Conservation (phyloP, 2,888 invertebrate genomes). For the Bellardia pandia region DNA sequence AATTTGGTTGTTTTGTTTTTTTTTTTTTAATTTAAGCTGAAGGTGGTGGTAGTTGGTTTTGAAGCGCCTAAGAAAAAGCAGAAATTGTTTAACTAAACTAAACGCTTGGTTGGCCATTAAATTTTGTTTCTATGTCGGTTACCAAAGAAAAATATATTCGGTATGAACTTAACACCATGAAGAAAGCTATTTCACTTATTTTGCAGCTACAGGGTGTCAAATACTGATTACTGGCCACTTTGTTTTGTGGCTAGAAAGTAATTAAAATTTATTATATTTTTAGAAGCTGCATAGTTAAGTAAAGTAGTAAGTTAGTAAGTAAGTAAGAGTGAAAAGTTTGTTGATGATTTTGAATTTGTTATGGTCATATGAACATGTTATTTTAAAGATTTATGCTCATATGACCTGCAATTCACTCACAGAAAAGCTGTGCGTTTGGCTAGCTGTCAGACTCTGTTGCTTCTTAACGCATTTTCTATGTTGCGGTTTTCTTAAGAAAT, state of each 20-base stretch:
- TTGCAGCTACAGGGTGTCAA: conserved; percentile 60
- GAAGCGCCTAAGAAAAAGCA: conserved; percentile 21
- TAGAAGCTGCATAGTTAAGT: not conserved
- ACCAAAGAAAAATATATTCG: conserved; percentile 7
- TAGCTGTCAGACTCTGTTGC: not conserved
- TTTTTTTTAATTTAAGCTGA: conserved; percentile 18
- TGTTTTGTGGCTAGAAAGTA: not conserved
- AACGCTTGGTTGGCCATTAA: conserved; percentile 68
- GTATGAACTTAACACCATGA: conserved; percentile 11
- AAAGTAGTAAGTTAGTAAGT: no score
- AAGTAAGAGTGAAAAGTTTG: conserved; percentile 35
- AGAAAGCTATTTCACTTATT: conserved; percentile 3
- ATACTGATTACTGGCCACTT: not conserved
- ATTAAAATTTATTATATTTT: conserved; percentile 38
- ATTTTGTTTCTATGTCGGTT: conserved; percentile 15
- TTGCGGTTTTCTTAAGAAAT: conserved; percentile 47
- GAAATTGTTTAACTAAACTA: conserved; percentile 54
- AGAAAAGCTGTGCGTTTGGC: not conserved
- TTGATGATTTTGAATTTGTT: conserved; percentile 46
- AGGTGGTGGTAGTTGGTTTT: conserved; percentile 18
- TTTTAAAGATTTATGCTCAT: conserved; percentile 44
- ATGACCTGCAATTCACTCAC: conserved; percentile 61
- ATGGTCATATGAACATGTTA: conserved; percentile 37
- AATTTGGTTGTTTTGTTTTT: conserved; percentile 39
- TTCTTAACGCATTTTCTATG: conserved; percentile 11